Percentiles rank a stretch among this genome's conserved stretches.
These are phyloP conservation scores for Charina bottae DNA, from an alignment of 2,113 vertebrate genomes.

Conservation along the genomic window DNA sequence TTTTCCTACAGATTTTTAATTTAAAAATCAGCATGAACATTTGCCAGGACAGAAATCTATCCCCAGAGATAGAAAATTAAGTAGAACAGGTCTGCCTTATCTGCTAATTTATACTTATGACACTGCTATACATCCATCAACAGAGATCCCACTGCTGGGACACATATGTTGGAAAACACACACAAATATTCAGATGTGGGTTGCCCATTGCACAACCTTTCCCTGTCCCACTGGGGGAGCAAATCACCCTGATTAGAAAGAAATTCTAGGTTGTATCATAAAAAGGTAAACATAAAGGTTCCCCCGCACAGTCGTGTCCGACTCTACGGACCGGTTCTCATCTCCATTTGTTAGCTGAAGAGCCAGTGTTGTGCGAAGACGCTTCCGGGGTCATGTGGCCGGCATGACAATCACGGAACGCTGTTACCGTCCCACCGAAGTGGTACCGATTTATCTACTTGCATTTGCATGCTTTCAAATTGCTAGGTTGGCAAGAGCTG, in stretches of 20 bases:
- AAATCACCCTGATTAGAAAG: background rate
- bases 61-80: background rate
- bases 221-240: background rate
- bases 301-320: too few species aligned
- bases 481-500: too few species aligned
- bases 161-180: background rate
- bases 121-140: background rate
- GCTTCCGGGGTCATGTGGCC: too few species aligned
- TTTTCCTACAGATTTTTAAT: background rate
- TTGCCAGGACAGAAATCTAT: background rate
- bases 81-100: background rate
- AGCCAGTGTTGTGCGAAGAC: too few species aligned
- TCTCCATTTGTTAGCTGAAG: too few species aligned
- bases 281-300: too few species aligned
- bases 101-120: background rate
- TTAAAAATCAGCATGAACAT: background rate
- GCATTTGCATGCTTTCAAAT: too few species aligned
- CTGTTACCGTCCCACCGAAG: too few species aligned
- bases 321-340: too few species aligned
- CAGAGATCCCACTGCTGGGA: background rate
- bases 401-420: too few species aligned
- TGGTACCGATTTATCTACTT: too few species aligned
- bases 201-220: background rate
- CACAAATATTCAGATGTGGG: background rate
- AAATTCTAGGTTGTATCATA: background rate